phyloP scores from a whole-genome alignment of 2,113 vertebrate species.

The Odocoileus hemionus region DNA sequence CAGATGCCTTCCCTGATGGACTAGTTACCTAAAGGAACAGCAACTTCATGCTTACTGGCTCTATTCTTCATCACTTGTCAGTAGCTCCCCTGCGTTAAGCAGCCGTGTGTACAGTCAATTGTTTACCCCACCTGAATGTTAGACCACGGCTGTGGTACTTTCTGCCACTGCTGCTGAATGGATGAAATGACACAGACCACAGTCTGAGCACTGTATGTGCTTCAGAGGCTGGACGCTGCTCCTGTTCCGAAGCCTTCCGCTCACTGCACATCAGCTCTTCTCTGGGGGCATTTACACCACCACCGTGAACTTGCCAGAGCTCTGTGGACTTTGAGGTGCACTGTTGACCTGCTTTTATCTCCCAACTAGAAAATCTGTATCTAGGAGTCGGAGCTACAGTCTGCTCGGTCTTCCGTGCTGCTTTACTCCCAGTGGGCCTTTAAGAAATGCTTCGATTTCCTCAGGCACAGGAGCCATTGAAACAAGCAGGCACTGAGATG shows the following conservation, averaged over 20 bases:
- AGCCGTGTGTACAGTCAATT: not conserved
- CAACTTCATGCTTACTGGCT: not conserved
- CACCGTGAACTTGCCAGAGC: not conserved
- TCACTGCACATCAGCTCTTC: not conserved
- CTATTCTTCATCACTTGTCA: not conserved
- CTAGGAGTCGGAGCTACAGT: not conserved
- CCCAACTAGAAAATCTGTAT: not conserved
- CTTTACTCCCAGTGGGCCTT: not conserved
- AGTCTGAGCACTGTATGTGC: not conserved
- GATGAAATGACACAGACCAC: not conserved
- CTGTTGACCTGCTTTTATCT: not conserved
- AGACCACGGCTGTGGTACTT: not conserved
- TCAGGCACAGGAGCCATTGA: not conserved
- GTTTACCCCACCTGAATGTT: not conserved
- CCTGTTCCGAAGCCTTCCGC: not conserved
- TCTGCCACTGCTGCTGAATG: not conserved
- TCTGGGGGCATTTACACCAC: not conserved
- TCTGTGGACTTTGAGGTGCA: not conserved
- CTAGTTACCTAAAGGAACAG: not conserved
- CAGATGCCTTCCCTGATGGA: not conserved
- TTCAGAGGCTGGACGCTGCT: not conserved
- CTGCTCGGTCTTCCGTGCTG: not conserved
- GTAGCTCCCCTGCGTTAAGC: not conserved
- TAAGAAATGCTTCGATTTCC: not conserved
- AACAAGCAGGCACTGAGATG: not conserved